These are phyloP conservation scores for Amitus sp. DNA, from an alignment of 2,888 invertebrate species.

Conservation along the genomic window DNA sequence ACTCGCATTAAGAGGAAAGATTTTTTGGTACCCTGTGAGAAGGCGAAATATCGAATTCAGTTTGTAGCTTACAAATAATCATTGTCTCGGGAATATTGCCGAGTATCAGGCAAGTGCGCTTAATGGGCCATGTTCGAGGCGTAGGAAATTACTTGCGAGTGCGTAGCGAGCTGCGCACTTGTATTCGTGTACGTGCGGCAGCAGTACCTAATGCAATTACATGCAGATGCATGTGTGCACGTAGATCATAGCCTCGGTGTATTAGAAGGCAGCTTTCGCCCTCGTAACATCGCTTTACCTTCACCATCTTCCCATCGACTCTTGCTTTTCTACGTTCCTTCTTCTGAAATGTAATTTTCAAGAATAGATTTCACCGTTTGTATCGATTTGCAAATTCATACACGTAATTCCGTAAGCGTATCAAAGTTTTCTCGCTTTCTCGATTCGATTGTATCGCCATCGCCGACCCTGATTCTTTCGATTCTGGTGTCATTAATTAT, in stretches of 20 bases:
- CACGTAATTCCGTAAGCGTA: constrained; percentile 25
- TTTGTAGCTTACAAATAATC: too few species aligned
- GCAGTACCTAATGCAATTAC: constrained; percentile 29
- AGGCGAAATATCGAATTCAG: too few species aligned
- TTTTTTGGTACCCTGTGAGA: too few species aligned
- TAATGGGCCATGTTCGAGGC: too few species aligned
- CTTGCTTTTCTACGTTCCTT: not conserved
- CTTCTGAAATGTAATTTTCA: not conserved
- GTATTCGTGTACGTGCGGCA: constrained; percentile 14
- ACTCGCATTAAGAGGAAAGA: too few species aligned
- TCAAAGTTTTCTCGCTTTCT: constrained; percentile 33
- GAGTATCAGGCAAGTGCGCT: too few species aligned
- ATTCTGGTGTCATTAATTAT: constrained; percentile 32
- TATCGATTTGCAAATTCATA: not conserved
- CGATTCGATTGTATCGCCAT: constrained; percentile 25
- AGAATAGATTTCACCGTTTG: not conserved
- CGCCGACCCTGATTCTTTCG: constrained; percentile 24
- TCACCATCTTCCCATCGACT: not conserved
- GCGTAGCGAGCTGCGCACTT: constrained; percentile 7
- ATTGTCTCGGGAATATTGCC: too few species aligned
- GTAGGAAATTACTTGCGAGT: constrained; percentile 18
- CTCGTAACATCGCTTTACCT: too few species aligned
- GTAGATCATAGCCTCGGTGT: constrained; percentile 20
- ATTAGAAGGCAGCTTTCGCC: too few species aligned
- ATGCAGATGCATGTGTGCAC: constrained; percentile 22